These are phyloP conservation scores for Chrosomus eos DNA, from an alignment of 2,797 vertebrate species.

Conservation along the genomic window DNA sequence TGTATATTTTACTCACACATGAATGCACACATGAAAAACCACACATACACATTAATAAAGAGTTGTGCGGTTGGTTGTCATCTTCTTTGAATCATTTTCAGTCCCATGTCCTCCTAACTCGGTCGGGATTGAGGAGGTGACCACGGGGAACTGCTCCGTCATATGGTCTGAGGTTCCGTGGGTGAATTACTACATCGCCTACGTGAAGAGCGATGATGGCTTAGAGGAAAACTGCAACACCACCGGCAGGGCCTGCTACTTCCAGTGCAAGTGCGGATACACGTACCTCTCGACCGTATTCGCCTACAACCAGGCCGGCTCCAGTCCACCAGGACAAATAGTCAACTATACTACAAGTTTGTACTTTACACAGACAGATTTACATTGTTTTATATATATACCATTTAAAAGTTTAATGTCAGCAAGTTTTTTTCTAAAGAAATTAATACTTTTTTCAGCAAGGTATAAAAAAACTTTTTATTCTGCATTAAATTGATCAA, in stretches of 20 bases:
- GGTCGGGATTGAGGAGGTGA: conserved; percentile 78
- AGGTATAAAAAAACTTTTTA: no score
- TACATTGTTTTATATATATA: not conserved
- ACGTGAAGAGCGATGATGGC: conserved; percentile 90
- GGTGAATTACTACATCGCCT: conserved; percentile 85
- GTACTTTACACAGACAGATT: conserved; percentile 6
- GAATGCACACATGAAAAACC: not conserved
- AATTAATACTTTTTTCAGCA: no score
- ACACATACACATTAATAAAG: not conserved
- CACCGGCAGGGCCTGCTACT: conserved; percentile 79
- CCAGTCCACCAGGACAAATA: conserved; percentile 81
- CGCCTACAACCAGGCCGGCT: conserved; percentile 86
- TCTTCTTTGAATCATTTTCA: conserved; percentile 60
- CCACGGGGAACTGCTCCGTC: conserved; percentile 80
- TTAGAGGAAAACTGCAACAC: conserved; percentile 87
- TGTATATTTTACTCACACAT: conserved; percentile 75
- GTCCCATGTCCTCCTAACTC: conserved; percentile 86
- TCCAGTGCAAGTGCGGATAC: conserved; percentile 87
- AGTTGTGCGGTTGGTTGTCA: not conserved
- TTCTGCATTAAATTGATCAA: no score
- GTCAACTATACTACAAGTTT: conserved; percentile 90
- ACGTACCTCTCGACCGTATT: conserved; percentile 89
- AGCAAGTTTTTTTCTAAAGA: no score
- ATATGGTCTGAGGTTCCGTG: conserved; percentile 78
- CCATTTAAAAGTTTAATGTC: no score